Evolutionary conservation across 1,140 invertebrate species (phyloP).

Genomic region (Drosophila simulans): DNA sequence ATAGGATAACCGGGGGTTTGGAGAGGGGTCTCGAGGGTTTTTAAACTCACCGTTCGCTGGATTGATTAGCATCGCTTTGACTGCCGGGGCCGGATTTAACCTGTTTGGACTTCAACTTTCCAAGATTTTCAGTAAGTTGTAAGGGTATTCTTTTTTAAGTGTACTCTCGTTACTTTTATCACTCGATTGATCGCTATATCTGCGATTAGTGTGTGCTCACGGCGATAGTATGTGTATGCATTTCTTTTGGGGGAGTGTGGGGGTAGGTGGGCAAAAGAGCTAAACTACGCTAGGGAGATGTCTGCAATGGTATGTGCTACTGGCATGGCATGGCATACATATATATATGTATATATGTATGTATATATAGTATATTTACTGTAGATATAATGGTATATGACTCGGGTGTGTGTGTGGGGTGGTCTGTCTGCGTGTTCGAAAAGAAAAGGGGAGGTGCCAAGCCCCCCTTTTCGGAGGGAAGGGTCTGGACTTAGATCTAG

Average conservation of each 20-base stretch:
- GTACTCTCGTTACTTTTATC: neutral
- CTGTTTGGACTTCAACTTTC: conserved; percentile 53
- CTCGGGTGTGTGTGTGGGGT: conserved; percentile 6
- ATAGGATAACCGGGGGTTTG: neutral
- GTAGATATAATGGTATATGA: conserved; percentile 17
- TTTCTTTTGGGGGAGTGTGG: conserved; percentile 4
- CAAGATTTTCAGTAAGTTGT: conserved; percentile 43
- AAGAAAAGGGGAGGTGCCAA: conserved; percentile 12
- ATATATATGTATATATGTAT: conserved; percentile 5
- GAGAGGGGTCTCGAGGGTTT: conserved; percentile 8
- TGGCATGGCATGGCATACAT: conserved; percentile 29
- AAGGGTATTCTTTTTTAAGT: conserved; percentile 5
- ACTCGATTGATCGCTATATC: conserved; percentile 1
- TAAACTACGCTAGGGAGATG: conserved; percentile 46
- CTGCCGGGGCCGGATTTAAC: conserved; percentile 46
- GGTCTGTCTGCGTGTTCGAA: conserved; percentile 28
- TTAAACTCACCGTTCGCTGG: conserved; percentile 40
- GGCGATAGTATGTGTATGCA: neutral
- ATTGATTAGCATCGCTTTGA: conserved; percentile 26
- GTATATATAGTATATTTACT: conserved; percentile 11
- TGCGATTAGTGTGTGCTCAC: conserved; percentile 5
- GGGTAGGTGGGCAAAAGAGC: conserved; percentile 10
- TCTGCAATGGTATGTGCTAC: conserved; percentile 45
- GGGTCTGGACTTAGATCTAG: conserved; percentile 22
- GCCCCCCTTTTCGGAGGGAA: conserved; percentile 7